A percentile compares a stretch with the other conserved stretches of the same genome.
Evolutionary conservation across 2,113 vertebrate species (phyloP).

Genomic region (Excalfactoria chinensis): DNA sequence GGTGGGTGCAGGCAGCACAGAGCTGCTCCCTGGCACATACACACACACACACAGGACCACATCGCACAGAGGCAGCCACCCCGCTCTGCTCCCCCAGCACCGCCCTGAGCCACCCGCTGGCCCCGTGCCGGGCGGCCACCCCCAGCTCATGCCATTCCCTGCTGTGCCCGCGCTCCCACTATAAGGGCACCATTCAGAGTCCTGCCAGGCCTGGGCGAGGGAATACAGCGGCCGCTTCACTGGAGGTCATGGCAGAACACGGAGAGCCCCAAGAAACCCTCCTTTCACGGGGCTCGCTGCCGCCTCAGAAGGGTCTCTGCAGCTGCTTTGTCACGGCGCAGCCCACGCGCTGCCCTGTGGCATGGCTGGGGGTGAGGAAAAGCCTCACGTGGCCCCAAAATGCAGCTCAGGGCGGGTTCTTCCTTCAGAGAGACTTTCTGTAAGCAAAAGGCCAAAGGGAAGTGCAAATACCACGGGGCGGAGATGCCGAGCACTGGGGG

Average conservation of each 20-base stretch:
- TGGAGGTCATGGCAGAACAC: constrained; percentile 72
- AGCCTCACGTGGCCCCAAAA: constrained; percentile 30
- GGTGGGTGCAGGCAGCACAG: not conserved
- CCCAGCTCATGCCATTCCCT: constrained; percentile 59
- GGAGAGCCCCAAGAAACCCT: constrained; percentile 76
- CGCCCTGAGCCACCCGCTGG: not conserved
- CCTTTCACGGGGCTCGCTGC: constrained; percentile 72
- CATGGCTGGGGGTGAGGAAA: not conserved
- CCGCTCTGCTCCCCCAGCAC: not conserved
- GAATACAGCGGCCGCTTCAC: constrained; percentile 78
- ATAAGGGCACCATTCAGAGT: constrained; percentile 78
- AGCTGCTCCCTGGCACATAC: too few species aligned
- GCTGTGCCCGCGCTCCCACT: constrained; percentile 12
- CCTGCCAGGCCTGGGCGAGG: constrained; percentile 74
- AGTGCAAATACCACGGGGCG: constrained; percentile 39
- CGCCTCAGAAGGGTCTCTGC: constrained; percentile 72
- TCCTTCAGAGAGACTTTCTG: constrained; percentile 34
- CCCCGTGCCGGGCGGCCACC: not conserved
- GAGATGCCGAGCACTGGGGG: constrained; percentile 53
- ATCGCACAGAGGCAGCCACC: not conserved
- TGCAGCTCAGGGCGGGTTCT: constrained; percentile 25
- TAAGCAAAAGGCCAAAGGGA: constrained; percentile 50
- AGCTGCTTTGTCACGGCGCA: constrained; percentile 69
- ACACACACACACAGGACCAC: not conserved
- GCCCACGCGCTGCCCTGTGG: constrained; percentile 61